Percentiles rank a stretch among this genome's conserved stretches.
Conservation (phyloP, 2,888 invertebrate genomes). For the Rhyacophila evoluta region DNA sequence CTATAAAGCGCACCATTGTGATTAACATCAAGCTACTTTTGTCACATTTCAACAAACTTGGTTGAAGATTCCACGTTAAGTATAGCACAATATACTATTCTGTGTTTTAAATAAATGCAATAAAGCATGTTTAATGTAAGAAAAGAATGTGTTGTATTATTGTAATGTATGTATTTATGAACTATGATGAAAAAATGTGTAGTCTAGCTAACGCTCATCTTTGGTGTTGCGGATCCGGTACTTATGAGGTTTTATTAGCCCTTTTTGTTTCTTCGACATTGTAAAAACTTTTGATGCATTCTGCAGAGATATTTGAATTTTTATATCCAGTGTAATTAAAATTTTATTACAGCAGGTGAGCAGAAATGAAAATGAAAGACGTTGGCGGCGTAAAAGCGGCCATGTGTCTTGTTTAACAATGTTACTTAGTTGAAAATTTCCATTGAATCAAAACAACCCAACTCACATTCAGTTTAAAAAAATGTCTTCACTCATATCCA, state of each 20-base stretch:
- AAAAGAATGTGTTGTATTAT: too few species aligned
- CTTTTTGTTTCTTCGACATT: conserved; percentile 48
- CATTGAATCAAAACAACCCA: neutral
- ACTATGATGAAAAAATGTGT: too few species aligned
- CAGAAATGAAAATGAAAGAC: conserved; percentile 37
- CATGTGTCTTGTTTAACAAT: neutral
- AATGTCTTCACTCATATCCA: too few species aligned
- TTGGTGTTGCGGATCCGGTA: neutral
- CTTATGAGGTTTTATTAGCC: conserved; percentile 47
- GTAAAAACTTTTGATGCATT: conserved; percentile 43
- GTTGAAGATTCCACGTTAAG: too few species aligned
- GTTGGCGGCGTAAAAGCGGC: conserved; percentile 29
- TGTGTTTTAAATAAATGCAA: too few species aligned
- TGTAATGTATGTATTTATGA: too few species aligned
- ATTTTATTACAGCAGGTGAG: conserved; percentile 45
- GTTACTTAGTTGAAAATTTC: neutral
- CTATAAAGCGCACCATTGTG: too few species aligned
- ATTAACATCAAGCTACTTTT: too few species aligned
- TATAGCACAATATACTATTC: too few species aligned
- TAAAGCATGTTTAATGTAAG: too few species aligned
- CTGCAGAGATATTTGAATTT: conserved; percentile 42
- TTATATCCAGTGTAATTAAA: conserved; percentile 51
- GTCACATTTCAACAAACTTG: too few species aligned
- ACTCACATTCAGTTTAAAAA: too few species aligned
- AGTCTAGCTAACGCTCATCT: neutral